phyloP scores from a whole-genome alignment of 2,888 invertebrate species.

The Coenonympha arcania region DNA sequence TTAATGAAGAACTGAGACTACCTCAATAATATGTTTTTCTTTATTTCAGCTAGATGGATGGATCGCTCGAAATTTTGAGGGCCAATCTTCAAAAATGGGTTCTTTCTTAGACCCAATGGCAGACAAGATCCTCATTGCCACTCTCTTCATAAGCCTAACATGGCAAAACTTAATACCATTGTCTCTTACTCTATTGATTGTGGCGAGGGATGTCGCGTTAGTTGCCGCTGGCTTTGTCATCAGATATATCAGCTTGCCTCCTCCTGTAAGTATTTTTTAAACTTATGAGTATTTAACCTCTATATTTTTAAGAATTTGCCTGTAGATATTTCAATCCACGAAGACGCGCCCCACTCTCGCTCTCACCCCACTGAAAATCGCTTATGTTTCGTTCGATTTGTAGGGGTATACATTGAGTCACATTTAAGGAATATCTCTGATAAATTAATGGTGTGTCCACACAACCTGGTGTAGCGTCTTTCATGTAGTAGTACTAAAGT shows the following conservation, averaged over 20 bases:
- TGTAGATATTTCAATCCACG: no score
- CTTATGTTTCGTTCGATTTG: no score
- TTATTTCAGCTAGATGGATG: conserved; percentile 88
- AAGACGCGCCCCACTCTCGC: no score
- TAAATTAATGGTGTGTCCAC: no score
- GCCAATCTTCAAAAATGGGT: conserved; percentile 93
- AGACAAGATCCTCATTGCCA: conserved; percentile 94
- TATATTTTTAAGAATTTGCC: no score
- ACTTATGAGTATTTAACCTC: background rate
- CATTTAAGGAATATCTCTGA: no score
- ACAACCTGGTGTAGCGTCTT: no score
- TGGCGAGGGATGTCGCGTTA: conserved; percentile 86
- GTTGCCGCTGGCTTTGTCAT: conserved; percentile 91
- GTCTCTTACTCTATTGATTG: conserved; percentile 84
- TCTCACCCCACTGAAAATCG: no score
- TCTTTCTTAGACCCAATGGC: conserved; percentile 97
- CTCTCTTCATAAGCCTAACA: conserved; percentile 89
- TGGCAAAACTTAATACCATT: conserved; percentile 89
- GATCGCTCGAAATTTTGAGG: conserved; percentile 93
- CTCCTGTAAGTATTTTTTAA: conserved; percentile 80
- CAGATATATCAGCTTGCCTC: conserved; percentile 90
- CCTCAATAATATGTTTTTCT: no score
- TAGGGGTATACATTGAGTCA: no score
- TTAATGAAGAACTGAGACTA: no score
- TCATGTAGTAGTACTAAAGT: no score